These are phyloP conservation scores for Ciconia nigra DNA, from an alignment of 2,797 vertebrate species.

Conservation along the genomic window DNA sequence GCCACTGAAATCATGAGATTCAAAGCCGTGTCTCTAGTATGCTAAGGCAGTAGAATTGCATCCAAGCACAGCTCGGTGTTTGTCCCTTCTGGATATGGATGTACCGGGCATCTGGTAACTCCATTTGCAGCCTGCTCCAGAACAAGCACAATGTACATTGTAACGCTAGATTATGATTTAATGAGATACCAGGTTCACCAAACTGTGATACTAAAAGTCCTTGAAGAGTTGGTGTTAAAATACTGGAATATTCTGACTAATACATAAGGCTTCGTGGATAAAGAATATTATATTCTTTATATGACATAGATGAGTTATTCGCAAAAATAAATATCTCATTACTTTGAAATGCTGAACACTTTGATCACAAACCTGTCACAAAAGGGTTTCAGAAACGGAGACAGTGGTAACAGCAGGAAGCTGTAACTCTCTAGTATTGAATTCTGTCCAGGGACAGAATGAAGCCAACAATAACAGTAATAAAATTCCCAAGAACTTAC, in stretches of 20 bases:
- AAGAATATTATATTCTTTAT: not conserved
- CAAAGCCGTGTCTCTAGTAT: not conserved
- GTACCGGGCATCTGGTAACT: not conserved
- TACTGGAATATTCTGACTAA: not conserved
- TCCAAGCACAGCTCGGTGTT: rapidly evolving
- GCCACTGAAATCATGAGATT: not conserved
- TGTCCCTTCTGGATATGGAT: not conserved
- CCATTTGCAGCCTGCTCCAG: not conserved
- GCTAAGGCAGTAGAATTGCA: not conserved
- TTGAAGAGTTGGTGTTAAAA: not conserved
- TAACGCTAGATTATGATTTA: not conserved
- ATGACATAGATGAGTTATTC: not conserved
- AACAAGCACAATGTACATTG: not conserved
- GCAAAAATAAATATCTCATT: not conserved
- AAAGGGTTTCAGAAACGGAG: not conserved
- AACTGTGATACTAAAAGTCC: not conserved
- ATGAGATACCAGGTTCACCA: not conserved
- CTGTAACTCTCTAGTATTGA: not conserved
- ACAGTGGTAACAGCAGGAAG: not conserved
- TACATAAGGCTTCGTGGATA: not conserved
- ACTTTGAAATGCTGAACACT: not conserved
- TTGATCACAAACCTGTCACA: not conserved
- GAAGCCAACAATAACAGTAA: not conserved
- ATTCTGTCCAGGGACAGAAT: not conserved
- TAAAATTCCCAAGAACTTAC: not conserved